These are phyloP conservation scores for Trichonephila clavata DNA, from an alignment of 1,140 invertebrate species.

Conservation along the genomic window DNA sequence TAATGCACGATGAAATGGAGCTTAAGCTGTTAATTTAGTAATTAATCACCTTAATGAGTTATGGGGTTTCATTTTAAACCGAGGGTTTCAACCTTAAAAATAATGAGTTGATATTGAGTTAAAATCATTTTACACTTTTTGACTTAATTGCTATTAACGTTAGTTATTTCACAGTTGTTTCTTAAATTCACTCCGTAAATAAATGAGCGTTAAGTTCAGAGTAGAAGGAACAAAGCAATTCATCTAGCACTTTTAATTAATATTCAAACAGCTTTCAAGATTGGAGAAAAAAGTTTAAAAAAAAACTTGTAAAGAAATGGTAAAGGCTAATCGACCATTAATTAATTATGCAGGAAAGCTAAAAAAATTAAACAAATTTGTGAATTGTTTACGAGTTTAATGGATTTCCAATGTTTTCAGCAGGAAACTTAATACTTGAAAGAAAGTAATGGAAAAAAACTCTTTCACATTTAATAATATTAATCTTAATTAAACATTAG, in stretches of 20 bases:
- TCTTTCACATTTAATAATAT: constrained; percentile 6
- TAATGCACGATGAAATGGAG: background rate
- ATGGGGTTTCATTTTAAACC: background rate
- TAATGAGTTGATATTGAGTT: background rate
- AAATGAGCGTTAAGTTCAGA: constrained; percentile 20
- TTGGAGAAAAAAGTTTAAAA: background rate
- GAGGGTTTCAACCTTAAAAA: background rate
- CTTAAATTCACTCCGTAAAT: constrained; percentile 16
- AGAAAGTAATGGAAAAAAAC: background rate
- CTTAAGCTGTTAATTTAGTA: background rate
- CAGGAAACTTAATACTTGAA: background rate
- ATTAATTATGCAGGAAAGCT: constrained; percentile 23
- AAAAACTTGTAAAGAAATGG: background rate
- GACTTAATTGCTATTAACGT: constrained; percentile 25
- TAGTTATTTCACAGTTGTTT: background rate
- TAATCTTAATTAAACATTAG: constrained; percentile 42
- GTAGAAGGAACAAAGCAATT: constrained; percentile 34
- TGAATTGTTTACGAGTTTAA: constrained; percentile 50
- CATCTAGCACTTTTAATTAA: constrained; percentile 44
- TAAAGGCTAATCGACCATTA: constrained; percentile 17
- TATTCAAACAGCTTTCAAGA: constrained; percentile 2
- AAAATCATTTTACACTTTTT: constrained; percentile 54
- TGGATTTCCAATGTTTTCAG: constrained; percentile 56
- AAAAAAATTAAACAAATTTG: background rate
- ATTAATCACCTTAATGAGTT: constrained; percentile 35